These are phyloP conservation scores for Morone chrysops DNA, from an alignment of 2,113 vertebrate species.

Conservation along the genomic window DNA sequence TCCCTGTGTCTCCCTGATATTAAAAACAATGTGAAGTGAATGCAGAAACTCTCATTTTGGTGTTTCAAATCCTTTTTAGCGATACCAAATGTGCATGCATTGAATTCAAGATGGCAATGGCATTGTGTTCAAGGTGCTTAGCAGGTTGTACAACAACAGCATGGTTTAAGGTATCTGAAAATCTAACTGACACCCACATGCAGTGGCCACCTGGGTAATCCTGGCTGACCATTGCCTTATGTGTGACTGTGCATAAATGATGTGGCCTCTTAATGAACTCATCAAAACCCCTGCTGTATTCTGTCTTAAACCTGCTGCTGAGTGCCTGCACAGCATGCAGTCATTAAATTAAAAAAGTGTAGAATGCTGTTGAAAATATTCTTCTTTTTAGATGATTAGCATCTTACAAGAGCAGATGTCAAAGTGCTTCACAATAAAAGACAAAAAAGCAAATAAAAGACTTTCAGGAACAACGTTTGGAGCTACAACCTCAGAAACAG, in stretches of 20 bases:
- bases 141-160: conserved; percentile 37
- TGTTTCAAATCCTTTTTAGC: conserved; percentile 28
- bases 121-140: conserved; percentile 36
- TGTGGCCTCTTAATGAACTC: conserved; percentile 79
- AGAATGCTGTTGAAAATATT: conserved; percentile 8
- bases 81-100: conserved; percentile 25
- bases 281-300: conserved; percentile 70
- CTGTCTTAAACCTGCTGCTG: conserved; percentile 52
- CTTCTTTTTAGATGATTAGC: background rate
- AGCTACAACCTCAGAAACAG: background rate
- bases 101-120: conserved; percentile 23
- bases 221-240: conserved; percentile 74
- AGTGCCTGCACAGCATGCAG: conserved; percentile 41
- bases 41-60: conserved; percentile 13
- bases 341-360: conserved; percentile 4
- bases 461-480: background rate
- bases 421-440: background rate
- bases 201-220: conserved; percentile 79
- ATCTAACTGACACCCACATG: conserved; percentile 74
- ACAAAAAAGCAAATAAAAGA: background rate
- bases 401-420: background rate
- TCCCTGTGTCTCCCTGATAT: conserved; percentile 42
- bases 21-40: conserved; percentile 40
- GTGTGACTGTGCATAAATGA: conserved; percentile 80
- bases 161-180: conserved; percentile 66